phyloP scores from a whole-genome alignment of 2,113 vertebrate species.

The Butorides virescens region DNA sequence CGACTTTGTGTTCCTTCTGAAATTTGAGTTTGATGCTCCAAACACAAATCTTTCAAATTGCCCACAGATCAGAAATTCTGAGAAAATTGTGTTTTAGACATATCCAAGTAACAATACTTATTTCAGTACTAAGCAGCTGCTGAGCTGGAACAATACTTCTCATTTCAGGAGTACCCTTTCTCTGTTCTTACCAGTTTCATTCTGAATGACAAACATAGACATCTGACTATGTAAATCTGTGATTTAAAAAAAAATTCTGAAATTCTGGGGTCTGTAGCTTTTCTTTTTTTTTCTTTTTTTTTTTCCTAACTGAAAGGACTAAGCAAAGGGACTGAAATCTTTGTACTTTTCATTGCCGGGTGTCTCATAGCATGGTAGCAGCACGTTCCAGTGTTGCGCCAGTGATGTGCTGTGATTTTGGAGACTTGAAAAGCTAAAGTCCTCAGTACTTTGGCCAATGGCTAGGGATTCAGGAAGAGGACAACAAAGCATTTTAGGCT shows the following conservation, averaged over 20 bases:
- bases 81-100: background rate
- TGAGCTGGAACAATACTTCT: background rate
- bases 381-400: background rate
- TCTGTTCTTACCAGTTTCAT: background rate
- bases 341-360: accelerated
- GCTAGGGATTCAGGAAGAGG: background rate
- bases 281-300: background rate
- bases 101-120: background rate
- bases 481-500: background rate
- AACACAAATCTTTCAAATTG: background rate
- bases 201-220: background rate
- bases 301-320: background rate
- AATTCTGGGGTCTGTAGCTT: background rate
- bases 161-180: background rate
- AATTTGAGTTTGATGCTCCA: background rate
- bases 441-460: background rate
- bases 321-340: background rate
- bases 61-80: background rate
- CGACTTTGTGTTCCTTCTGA: background rate
- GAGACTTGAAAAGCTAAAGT: background rate
- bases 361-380: background rate
- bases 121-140: background rate
- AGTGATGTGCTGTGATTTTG: background rate
- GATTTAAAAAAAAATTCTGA: background rate
- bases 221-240: background rate